phyloP scores from a whole-genome alignment of 2,888 invertebrate species.

The Rugalucina vietnamica region DNA sequence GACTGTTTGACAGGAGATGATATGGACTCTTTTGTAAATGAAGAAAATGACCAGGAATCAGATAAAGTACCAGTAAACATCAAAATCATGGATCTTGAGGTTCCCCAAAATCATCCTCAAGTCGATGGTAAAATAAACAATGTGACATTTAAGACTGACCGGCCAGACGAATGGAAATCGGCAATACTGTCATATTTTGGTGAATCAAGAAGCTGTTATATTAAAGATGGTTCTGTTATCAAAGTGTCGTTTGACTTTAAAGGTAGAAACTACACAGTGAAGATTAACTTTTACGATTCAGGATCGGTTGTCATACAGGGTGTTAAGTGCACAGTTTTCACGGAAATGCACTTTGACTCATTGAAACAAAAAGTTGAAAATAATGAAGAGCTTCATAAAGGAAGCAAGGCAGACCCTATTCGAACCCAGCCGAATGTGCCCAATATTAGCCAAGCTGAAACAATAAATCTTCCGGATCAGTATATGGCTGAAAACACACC shows the following conservation, averaged over 20 bases:
- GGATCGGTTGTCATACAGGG: neutral
- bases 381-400: neutral
- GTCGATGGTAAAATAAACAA: neutral
- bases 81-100: neutral
- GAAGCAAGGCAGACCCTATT: neutral
- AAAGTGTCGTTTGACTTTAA: neutral
- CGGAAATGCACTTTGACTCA: neutral
- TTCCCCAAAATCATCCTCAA: neutral
- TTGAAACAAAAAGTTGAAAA: too few species aligned
- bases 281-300: neutral
- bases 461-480: too few species aligned
- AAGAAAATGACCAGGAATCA: neutral
- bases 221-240: neutral
- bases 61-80: neutral
- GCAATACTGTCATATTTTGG: neutral
- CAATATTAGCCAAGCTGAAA: neutral
- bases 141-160: neutral
- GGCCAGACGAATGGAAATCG: neutral
- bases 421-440: neutral
- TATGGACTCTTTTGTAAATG: neutral
- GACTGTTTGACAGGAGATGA: neutral
- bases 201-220: neutral
- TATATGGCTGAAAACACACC: too few species aligned
- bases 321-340: neutral
- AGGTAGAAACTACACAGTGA: neutral